These are phyloP conservation scores for Himalopsyche tibetana DNA, from an alignment of 2,888 invertebrate species.

Conservation along the genomic window DNA sequence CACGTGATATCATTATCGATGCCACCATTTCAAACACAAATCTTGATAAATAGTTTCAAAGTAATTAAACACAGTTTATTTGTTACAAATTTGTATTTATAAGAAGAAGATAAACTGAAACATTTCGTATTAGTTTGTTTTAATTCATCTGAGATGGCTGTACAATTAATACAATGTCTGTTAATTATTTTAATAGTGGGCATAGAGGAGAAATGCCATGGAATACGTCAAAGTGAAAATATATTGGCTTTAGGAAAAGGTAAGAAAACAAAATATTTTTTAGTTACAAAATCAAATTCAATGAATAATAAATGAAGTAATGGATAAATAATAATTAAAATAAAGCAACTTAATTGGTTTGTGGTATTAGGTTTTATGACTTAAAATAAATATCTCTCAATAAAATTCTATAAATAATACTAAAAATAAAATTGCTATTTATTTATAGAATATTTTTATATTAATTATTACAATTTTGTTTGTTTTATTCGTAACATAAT, in stretches of 20 bases:
- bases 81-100: background rate
- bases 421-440: too few relatives aligned
- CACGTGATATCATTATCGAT: background rate
- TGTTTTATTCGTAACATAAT: too few relatives aligned
- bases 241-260: background rate
- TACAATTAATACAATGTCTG: background rate
- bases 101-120: background rate
- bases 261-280: background rate
- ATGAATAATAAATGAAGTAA: too few relatives aligned
- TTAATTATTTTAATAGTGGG: background rate
- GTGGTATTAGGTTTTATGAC: too few relatives aligned
- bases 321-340: background rate
- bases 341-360: too few relatives aligned
- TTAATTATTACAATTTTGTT: too few relatives aligned
- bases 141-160: background rate
- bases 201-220: background rate
- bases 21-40: background rate
- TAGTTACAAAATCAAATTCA: too few relatives aligned
- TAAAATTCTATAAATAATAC: too few relatives aligned
- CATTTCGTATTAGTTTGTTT: background rate
- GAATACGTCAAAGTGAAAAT: background rate
- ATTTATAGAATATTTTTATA: too few relatives aligned
- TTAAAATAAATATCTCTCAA: too few relatives aligned
- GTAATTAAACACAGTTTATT: background rate
- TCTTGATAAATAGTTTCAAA: background rate